Evolutionary conservation across 2,113 vertebrate genomes (phyloP).

Genomic region (Lagenorhynchus albirostris): DNA sequence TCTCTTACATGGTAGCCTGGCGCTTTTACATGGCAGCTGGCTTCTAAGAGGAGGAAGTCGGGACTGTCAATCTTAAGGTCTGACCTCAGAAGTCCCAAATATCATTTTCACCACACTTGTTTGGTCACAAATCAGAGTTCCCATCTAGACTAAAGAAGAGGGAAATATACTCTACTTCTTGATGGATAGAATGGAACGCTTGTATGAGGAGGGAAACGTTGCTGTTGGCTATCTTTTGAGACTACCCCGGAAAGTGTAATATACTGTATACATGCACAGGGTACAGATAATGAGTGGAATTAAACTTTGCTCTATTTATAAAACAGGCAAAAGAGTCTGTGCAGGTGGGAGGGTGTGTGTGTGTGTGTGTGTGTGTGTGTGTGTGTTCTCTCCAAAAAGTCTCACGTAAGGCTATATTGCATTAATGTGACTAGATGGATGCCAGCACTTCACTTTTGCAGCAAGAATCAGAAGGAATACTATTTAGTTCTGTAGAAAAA

Average conservation of each 20-base stretch:
- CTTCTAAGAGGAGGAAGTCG: background rate
- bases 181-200: background rate
- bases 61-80: background rate
- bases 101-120: background rate
- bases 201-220: background rate
- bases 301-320: background rate
- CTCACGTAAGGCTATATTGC: background rate
- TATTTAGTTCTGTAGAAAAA: background rate
- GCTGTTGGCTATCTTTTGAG: background rate
- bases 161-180: background rate
- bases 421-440: background rate
- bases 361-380: background rate
- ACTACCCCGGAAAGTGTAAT: background rate
- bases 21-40: background rate
- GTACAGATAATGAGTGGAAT: background rate
- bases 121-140: background rate
- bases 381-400: background rate
- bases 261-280: background rate
- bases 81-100: background rate
- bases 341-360: background rate
- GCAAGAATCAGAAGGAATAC: background rate
- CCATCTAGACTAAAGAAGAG: background rate
- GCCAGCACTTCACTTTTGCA: background rate
- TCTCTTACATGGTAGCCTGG: background rate
- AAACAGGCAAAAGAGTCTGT: background rate